Conservation (phyloP, 2,888 invertebrate genomes). For the Cataglyphis cursor region DNA sequence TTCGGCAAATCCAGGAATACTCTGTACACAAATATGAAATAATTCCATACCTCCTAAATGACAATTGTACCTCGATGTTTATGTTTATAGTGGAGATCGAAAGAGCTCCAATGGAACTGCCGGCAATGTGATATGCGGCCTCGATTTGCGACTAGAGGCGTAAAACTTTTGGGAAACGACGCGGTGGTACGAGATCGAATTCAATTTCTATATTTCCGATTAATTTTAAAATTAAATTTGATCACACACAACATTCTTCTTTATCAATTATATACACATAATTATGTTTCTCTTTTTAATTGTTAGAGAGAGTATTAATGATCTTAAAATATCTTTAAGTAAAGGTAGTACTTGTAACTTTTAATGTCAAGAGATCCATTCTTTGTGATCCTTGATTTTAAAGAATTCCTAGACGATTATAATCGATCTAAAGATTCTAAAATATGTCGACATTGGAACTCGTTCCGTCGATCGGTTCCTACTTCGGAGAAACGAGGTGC, state of each 20-base stretch:
- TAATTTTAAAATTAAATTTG: background rate
- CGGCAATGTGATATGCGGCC: constrained; percentile 43
- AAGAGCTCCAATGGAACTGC: constrained; percentile 42
- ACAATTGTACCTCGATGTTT: constrained; percentile 47
- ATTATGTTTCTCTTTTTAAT: background rate
- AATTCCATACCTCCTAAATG: constrained; percentile 35
- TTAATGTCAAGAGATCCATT: background rate
- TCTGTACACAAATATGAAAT: constrained; percentile 22
- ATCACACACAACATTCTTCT: background rate
- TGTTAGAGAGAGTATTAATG: background rate
- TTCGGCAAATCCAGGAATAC: constrained; percentile 14
- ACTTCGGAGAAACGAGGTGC: constrained; percentile 12
- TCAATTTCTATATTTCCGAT: constrained; percentile 5
- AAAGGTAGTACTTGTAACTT: background rate
- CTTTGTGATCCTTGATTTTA: background rate
- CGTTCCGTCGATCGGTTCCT: constrained; percentile 50
- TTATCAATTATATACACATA: background rate
- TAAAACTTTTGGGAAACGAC: constrained; percentile 35
- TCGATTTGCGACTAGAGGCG: constrained; percentile 40
- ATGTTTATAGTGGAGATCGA: constrained; percentile 38
- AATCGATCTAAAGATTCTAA: background rate
- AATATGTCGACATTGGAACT: constrained; percentile 6
- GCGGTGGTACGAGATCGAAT: constrained; percentile 17
- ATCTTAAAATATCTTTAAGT: background rate
- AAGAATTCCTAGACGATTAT: constrained; percentile 4